Percentiles rank a stretch among this genome's conserved stretches.
Conservation (phyloP, 2,797 vertebrate species). For the Halcyon leucocephala region DNA sequence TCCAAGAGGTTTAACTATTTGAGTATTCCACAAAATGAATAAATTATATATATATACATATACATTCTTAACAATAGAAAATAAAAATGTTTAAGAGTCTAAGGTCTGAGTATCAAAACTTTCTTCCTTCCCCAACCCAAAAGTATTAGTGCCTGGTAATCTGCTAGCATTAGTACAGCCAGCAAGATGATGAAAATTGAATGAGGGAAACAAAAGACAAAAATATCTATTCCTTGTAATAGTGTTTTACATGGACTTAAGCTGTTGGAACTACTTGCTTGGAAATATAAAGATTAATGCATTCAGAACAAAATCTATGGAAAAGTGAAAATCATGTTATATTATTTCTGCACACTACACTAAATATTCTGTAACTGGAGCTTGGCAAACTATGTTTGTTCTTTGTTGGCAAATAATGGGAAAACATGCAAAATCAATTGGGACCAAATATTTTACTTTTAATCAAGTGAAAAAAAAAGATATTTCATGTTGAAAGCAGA, state of each 20-base stretch:
- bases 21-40: background rate
- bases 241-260: background rate
- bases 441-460: background rate
- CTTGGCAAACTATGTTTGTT: background rate
- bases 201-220: background rate
- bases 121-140: background rate
- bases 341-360: background rate
- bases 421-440: background rate
- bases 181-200: conserved; percentile 16
- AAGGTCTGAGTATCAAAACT: background rate
- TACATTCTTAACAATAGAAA: no score
- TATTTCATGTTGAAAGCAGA: background rate
- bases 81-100: background rate
- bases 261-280: background rate
- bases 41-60: background rate
- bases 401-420: background rate
- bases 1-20: background rate
- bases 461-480: background rate
- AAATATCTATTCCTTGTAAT: background rate
- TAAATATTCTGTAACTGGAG: background rate
- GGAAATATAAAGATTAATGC: background rate
- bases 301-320: background rate
- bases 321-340: background rate
- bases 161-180: conserved; percentile 4
- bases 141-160: background rate